A percentile compares a stretch with the other conserved stretches of the same genome.
These are phyloP conservation scores for Rhinichthys osculus DNA, from an alignment of 2,797 vertebrate species.

Conservation along the genomic window DNA sequence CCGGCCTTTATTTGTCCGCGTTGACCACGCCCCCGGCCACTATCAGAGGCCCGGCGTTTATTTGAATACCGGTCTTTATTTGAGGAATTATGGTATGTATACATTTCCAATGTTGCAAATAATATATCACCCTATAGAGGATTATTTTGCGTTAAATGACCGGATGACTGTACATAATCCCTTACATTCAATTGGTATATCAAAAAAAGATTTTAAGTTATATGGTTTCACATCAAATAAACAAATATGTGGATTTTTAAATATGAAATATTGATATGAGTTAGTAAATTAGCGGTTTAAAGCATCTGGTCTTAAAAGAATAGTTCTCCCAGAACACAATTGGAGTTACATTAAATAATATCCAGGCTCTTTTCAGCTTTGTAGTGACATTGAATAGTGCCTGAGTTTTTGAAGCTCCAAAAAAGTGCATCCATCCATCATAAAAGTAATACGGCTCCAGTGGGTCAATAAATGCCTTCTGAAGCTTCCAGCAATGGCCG, in stretches of 20 bases:
- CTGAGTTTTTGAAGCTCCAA: not conserved
- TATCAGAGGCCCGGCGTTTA: too few relatives aligned
- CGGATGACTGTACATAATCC: too few relatives aligned
- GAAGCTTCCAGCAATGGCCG: not conserved
- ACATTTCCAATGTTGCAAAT: not conserved
- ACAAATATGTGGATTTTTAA: too few relatives aligned
- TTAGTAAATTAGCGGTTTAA: too few relatives aligned
- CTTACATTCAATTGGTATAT: not conserved
- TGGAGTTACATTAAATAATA: not conserved
- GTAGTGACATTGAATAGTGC: not conserved
- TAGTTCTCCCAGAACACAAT: too few relatives aligned
- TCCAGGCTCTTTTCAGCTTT: not conserved
- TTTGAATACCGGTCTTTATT: too few relatives aligned
- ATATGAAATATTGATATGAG: not conserved
- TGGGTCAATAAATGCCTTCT: not conserved
- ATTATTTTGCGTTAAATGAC: not conserved
- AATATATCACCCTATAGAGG: not conserved
- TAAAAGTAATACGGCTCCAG: not conserved
- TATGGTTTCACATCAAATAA: not conserved
- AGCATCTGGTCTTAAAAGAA: too few relatives aligned
- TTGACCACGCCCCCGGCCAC: too few relatives aligned
- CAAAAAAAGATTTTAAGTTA: not conserved
- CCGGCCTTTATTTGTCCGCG: too few relatives aligned
- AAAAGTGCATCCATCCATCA: not conserved
- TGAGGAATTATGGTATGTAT: too few relatives aligned